Percentiles rank a stretch among this genome's conserved stretches.
Conservation (phyloP, 2,797 vertebrate genomes). For the Triplophysa yarkandensis region DNA sequence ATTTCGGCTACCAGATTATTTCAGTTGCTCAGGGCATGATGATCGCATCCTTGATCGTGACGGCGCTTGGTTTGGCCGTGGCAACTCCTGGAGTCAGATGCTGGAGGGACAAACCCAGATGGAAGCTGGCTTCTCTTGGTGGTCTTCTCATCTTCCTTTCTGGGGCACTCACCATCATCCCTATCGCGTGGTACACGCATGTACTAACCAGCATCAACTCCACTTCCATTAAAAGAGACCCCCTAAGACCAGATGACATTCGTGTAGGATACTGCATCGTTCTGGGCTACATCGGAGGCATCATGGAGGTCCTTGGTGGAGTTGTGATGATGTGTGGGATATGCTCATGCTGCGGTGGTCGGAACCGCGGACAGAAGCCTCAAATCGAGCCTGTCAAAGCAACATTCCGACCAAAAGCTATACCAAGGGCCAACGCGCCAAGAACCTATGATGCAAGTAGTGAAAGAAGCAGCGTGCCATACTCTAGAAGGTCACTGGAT, state of each 20-base stretch:
- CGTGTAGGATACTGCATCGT: conserved; percentile 83
- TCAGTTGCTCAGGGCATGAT: conserved; percentile 77
- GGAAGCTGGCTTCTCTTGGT: conserved; percentile 72
- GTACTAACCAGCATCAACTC: conserved; percentile 59
- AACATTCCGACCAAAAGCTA: conserved; percentile 14
- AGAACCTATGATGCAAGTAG: conserved; percentile 60
- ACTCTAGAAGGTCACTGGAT: conserved; percentile 67
- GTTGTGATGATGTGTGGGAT: conserved; percentile 81
- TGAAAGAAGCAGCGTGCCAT: conserved; percentile 64
- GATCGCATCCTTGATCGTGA: conserved; percentile 78
- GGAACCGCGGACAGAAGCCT: conserved; percentile 69
- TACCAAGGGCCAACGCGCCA: conserved; percentile 54
- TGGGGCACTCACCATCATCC: conserved; percentile 82
- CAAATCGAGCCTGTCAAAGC: conserved; percentile 36
- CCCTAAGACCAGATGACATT: not conserved
- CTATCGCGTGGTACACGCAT: conserved; percentile 88
- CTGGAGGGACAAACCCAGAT: conserved; percentile 80
- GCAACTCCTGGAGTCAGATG: conserved; percentile 86
- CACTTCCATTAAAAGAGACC: conserved; percentile 51
- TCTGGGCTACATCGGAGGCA: conserved; percentile 89
- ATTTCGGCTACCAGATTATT: conserved; percentile 77
- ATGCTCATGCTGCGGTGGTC: conserved; percentile 72
- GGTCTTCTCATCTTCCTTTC: conserved; percentile 83
- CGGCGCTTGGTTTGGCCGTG: conserved; percentile 76
- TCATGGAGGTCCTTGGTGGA: conserved; percentile 85